A percentile compares a stretch with the other conserved stretches of the same genome.
These are phyloP conservation scores for Slavum lentiscoides DNA, from an alignment of 2,888 invertebrate genomes.

Conservation along the genomic window DNA sequence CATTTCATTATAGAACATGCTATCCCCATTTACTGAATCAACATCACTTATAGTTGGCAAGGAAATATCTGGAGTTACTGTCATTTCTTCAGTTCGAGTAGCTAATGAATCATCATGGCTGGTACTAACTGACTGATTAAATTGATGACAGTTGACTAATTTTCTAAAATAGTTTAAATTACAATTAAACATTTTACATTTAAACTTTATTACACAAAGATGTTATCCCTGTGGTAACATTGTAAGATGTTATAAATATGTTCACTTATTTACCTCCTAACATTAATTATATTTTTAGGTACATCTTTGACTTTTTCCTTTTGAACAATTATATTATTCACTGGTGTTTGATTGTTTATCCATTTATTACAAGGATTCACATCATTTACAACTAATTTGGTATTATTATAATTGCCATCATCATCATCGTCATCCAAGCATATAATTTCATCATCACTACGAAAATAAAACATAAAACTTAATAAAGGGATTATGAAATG, in stretches of 20 bases:
- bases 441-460: conserved; percentile 14
- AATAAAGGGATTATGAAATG: not conserved
- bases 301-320: too few relatives aligned
- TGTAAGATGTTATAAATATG: too few relatives aligned
- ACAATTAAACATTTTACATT: too few relatives aligned
- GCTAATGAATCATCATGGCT: not conserved
- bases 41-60: not conserved
- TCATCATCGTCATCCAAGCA: conserved; percentile 37
- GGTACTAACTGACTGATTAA: not conserved
- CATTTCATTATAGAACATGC: too few relatives aligned
- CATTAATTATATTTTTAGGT: not conserved
- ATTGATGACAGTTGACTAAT: not conserved
- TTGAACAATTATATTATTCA: not conserved
- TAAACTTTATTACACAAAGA: too few relatives aligned
- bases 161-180: not conserved
- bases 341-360: not conserved
- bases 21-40: not conserved
- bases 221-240: too few relatives aligned
- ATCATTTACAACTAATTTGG: not conserved
- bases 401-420: not conserved
- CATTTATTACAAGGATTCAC: not conserved
- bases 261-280: not conserved
- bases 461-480: not conserved
- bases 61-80: conserved; percentile 23
- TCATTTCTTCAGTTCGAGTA: conserved; percentile 17